Conservation (phyloP, 2,888 invertebrate genomes). For the Diabrotica balteata region DNA sequence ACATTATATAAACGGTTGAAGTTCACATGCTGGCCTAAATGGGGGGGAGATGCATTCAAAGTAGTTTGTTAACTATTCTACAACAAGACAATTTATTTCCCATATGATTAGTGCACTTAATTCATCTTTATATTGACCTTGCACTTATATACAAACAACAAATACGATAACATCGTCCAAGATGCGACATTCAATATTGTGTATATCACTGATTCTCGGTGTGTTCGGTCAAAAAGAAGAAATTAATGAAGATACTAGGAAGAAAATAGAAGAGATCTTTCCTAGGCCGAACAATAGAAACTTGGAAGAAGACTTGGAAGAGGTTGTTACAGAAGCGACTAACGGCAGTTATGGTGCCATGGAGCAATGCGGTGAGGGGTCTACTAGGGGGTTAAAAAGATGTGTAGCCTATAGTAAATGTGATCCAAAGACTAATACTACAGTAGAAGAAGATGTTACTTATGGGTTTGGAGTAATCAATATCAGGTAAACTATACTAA, state of each 20-base stretch:
- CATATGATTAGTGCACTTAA: neutral
- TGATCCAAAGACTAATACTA: conserved; percentile 66
- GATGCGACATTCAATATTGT: no score
- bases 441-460: conserved; percentile 63
- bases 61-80: conserved; percentile 10
- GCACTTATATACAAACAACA: conserved; percentile 2
- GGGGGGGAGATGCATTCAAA: conserved; percentile 9
- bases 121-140: conserved; percentile 7
- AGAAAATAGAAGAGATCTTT: conserved; percentile 12
- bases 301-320: conserved; percentile 41
- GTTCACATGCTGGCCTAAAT: conserved; percentile 5
- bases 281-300: neutral
- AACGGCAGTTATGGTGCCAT: conserved; percentile 40
- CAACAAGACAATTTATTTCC: neutral
- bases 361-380: conserved; percentile 56
- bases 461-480: conserved; percentile 80
- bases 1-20: no score
- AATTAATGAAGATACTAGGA: conserved; percentile 11
- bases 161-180: neutral
- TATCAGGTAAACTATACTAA: conserved; percentile 66
- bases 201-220: neutral
- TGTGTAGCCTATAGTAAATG: conserved; percentile 87
- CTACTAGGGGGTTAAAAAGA: conserved; percentile 66
- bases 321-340: conserved; percentile 41
- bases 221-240: conserved; percentile 8